A percentile compares a stretch with the other conserved stretches of the same genome.
Evolutionary conservation across 2,888 invertebrate genomes (phyloP).

Genomic region (Agapetus fuscipes): DNA sequence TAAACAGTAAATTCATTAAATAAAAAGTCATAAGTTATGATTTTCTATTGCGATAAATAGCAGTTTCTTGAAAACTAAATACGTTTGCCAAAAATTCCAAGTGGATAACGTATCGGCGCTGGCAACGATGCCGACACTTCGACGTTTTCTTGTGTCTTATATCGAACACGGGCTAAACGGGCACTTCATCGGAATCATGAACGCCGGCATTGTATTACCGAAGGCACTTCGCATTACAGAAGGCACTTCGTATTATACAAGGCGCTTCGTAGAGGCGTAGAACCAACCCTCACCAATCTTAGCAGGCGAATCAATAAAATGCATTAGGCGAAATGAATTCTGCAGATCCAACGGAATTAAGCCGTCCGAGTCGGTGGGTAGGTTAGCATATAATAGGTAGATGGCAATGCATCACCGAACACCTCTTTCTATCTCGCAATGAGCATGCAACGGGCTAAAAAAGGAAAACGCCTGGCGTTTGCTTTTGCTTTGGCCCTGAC

Average conservation of each 20-base stretch:
- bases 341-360: constrained; percentile 10
- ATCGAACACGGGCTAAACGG: too few species aligned
- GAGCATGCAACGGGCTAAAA: not conserved
- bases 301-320: constrained; percentile 10
- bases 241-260: too few species aligned
- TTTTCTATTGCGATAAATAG: not conserved
- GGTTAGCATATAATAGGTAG: too few species aligned
- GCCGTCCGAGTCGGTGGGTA: constrained; percentile 4
- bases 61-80: not conserved
- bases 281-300: constrained; percentile 8
- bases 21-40: not conserved
- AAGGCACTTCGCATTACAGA: too few species aligned
- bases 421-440: too few species aligned
- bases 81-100: constrained; percentile 14
- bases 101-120: constrained; percentile 15
- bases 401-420: not conserved
- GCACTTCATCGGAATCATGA: constrained; percentile 11
- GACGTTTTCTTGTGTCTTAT: constrained; percentile 13
- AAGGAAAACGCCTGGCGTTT: not conserved
- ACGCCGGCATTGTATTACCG: too few species aligned
- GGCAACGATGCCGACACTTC: constrained; percentile 12
- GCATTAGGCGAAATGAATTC: constrained; percentile 13
- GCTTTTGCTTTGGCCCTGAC: too few species aligned
- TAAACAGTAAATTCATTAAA: not conserved
- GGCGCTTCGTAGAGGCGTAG: not conserved